These are phyloP conservation scores for Sebastes diploproa DNA, from an alignment of 2,797 vertebrate genomes.

Conservation along the genomic window DNA sequence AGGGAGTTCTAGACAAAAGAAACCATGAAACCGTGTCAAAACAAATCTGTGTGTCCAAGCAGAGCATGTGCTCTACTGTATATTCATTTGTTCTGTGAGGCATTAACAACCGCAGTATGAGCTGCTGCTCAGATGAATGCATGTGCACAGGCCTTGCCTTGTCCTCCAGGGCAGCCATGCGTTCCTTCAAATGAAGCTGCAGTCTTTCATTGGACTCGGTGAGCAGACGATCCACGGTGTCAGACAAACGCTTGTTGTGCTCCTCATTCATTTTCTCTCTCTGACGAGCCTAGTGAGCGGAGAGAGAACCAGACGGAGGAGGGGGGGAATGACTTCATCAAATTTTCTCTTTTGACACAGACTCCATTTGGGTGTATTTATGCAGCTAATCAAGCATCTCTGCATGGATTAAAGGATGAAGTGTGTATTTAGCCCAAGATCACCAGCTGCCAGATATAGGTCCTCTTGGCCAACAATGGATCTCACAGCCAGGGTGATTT, in stretches of 20 bases:
- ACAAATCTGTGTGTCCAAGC: neutral
- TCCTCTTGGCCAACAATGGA: constrained; percentile 53
- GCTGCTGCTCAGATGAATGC: constrained; percentile 14
- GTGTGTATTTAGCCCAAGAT: constrained; percentile 52
- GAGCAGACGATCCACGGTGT: constrained; percentile 94
- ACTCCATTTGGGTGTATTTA: constrained; percentile 50
- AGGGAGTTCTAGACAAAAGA: constrained; percentile 86
- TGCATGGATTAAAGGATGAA: constrained; percentile 64
- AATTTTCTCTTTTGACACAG: constrained; percentile 54
- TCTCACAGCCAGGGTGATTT: constrained; percentile 50
- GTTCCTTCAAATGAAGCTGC: constrained; percentile 95
- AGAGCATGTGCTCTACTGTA: neutral
- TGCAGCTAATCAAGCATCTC: constrained; percentile 62
- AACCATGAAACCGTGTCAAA: constrained; percentile 10
- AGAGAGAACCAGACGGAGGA: neutral
- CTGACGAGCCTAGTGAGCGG: constrained; percentile 86
- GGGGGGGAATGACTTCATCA: constrained; percentile 25
- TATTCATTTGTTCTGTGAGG: constrained; percentile 11
- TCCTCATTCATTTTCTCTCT: constrained; percentile 98
- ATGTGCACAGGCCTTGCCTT: constrained; percentile 81
- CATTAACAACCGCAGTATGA: constrained; percentile 9
- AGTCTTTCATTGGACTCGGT: constrained; percentile 94
- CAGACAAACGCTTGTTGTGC: constrained; percentile 94
- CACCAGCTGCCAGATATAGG: constrained; percentile 58
- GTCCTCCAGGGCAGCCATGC: constrained; percentile 96